A percentile compares a stretch with the other conserved stretches of the same genome.
Conservation (phyloP, 2,113 vertebrate genomes). For the Triplophysa rosa region DNA sequence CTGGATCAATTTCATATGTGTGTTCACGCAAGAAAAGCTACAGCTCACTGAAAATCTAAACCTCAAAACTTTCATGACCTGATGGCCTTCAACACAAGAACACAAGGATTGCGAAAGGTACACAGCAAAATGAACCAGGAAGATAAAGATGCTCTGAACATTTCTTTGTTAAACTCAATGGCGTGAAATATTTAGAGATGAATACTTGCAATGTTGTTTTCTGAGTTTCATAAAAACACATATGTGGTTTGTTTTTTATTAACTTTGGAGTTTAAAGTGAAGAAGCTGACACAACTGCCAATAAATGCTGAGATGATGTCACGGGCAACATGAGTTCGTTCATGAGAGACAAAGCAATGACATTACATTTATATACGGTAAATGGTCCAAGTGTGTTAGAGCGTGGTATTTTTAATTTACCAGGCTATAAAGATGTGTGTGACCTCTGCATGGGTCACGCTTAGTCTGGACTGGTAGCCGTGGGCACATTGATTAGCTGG, state of each 20-base stretch:
- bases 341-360: background rate
- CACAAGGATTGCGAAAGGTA: background rate
- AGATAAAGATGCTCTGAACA: slow-evolving; percentile 51
- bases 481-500: slow-evolving; percentile 69
- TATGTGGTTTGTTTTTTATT: slow-evolving; percentile 64
- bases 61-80: slow-evolving; percentile 24
- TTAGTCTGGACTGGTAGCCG: slow-evolving; percentile 62
- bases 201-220: slow-evolving; percentile 58
- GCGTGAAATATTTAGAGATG: slow-evolving; percentile 61
- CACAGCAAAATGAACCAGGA: background rate
- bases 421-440: slow-evolving; percentile 51
- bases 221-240: slow-evolving; percentile 58
- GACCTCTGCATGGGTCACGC: slow-evolving; percentile 60
- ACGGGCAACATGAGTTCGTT: slow-evolving; percentile 43
- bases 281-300: slow-evolving; percentile 65
- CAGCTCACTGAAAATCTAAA: background rate
- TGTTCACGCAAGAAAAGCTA: background rate
- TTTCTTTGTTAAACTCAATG: slow-evolving; percentile 71
- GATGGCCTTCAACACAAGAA: background rate
- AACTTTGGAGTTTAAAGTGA: slow-evolving; percentile 68
- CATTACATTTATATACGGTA: background rate
- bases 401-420: slow-evolving; percentile 56
- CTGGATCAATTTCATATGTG: slow-evolving; percentile 10
- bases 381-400: slow-evolving; percentile 1
- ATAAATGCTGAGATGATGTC: slow-evolving; percentile 65